Evolutionary conservation across 2,113 vertebrate species (phyloP), one percentile per base, ranked within the genome.

Genomic region (Rhegmatorhina hoffmannsi): DNA sequence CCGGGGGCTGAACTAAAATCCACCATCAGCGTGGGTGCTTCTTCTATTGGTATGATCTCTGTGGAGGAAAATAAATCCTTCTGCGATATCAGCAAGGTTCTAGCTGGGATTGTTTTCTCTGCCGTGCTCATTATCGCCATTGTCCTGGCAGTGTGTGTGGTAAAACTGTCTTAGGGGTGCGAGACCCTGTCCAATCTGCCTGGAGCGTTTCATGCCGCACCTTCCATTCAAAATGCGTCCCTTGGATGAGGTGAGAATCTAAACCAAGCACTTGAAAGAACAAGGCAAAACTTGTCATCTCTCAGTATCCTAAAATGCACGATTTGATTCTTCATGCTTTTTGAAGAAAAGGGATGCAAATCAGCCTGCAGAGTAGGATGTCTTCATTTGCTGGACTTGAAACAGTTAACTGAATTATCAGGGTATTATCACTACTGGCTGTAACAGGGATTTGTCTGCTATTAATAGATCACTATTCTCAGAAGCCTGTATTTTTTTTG

Each of bases 1-100:
- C 98, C 98, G 1, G 99, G 99, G 13, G 99, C 99, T 1, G 99
- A 99, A 97, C 98, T 99, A 24, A 98, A 98, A 89, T 98, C 98
- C 95, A 98, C 98, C 52, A 95, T 98, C 96, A 99, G 98, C 13
- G 96, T 98, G 5, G 98, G 98, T 2, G 98, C 98, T 72, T 99
- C 99, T 72, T 99, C 99, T 3, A 97, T 98, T 29, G 98, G 98
- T 20, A 97, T 98, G 69, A 97, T 98, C 90, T 99, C 99, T 2
- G 97, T 98, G 79, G 98, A 98, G 43, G 98, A 99, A 94, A 98
- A 98, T 83, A 96, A 97, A 16, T 92, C 98, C 38, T 97, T 97
- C 49, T 97, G 98, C 24, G 98, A 99, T 56, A 89, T 97, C 19
- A 99, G 95, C 90, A 98, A 98, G 33, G 96, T 99, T 76, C 97